phyloP scores from a whole-genome alignment of 23 tunicate species.

The Ascidia mentula region DNA sequence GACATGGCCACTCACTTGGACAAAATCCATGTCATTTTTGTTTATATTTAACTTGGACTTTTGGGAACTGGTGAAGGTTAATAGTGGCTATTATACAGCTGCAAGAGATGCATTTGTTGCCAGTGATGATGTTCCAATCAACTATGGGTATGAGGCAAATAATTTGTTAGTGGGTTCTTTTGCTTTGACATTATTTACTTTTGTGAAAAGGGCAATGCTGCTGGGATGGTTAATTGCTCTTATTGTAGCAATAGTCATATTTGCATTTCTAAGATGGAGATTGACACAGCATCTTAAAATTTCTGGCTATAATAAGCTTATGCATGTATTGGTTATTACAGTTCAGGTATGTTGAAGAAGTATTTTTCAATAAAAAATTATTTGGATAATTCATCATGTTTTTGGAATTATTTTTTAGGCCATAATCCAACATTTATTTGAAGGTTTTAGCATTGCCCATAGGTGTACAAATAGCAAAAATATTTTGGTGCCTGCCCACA shows the following conservation, averaged over 20 bases:
- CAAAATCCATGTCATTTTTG: constrained; percentile 47
- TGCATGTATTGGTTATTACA: constrained; percentile 12
- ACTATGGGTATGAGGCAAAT: constrained; percentile 17
- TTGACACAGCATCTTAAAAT: constrained; percentile 18
- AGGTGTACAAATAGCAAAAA: constrained; percentile 83
- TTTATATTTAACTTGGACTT: constrained; percentile 79
- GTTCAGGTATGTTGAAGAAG: constrained; percentile 27
- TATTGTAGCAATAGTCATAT: not conserved
- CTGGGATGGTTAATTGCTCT: constrained; percentile 47
- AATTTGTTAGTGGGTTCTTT: not conserved
- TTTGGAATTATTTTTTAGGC: not conserved
- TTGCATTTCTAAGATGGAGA: constrained; percentile 17
- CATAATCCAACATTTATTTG: not conserved
- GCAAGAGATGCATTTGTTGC: constrained; percentile 60
- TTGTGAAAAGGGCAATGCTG: constrained; percentile 24
- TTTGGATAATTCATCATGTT: not conserved
- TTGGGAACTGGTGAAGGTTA: constrained; percentile 80
- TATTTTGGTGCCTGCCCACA: constrained; percentile 79
- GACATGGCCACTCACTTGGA: constrained; percentile 91
- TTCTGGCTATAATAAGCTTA: not conserved
- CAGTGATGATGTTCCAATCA: constrained; percentile 47
- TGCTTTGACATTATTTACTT: not conserved
- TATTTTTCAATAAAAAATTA: not conserved
- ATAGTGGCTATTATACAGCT: constrained; percentile 38
- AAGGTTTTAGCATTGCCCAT: constrained; percentile 71